Percentiles rank a stretch among this genome's conserved stretches.
phyloP scores from a whole-genome alignment of 2,113 vertebrate species.

The Condylura cristata region DNA sequence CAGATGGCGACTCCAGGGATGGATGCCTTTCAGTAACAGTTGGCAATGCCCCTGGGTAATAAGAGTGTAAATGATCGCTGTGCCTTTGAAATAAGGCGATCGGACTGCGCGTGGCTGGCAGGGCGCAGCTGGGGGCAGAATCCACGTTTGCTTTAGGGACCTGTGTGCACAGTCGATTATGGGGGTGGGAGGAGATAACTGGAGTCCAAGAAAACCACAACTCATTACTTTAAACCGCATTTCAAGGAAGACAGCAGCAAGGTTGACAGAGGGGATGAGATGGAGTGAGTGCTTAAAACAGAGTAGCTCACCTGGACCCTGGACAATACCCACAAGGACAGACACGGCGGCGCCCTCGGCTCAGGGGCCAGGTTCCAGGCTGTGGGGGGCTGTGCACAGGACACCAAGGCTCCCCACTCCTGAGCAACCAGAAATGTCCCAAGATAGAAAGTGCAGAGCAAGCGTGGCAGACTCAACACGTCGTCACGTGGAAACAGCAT shows the following conservation, averaged over 20 bases:
- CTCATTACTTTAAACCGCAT: neutral
- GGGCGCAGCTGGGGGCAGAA: slow-evolving; percentile 47
- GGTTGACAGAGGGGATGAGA: slow-evolving; percentile 3
- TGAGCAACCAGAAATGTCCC: slow-evolving; percentile 3
- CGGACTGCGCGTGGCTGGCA: neutral
- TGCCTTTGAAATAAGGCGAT: slow-evolving; percentile 48
- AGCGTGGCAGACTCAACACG: too few relatives aligned
- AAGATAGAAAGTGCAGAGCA: neutral
- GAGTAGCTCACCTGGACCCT: neutral
- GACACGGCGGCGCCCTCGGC: too few relatives aligned
- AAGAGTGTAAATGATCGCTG: slow-evolving; percentile 60
- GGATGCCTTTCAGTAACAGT: slow-evolving; percentile 74
- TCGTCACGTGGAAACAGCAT: too few relatives aligned
- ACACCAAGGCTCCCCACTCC: neutral
- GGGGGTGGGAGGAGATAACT: neutral
- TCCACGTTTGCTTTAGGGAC: neutral
- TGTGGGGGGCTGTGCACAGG: neutral
- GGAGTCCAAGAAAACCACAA: neutral
- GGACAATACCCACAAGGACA: neutral
- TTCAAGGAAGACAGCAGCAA: slow-evolving; percentile 46
- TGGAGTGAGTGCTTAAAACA: slow-evolving; percentile 5
- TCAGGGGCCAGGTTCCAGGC: neutral
- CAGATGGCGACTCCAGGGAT: slow-evolving; percentile 75
- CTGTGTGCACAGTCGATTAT: neutral
- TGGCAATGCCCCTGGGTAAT: slow-evolving; percentile 78